Evolutionary conservation across 2,888 invertebrate species (phyloP).

Genomic region (Sinelater perroti): DNA sequence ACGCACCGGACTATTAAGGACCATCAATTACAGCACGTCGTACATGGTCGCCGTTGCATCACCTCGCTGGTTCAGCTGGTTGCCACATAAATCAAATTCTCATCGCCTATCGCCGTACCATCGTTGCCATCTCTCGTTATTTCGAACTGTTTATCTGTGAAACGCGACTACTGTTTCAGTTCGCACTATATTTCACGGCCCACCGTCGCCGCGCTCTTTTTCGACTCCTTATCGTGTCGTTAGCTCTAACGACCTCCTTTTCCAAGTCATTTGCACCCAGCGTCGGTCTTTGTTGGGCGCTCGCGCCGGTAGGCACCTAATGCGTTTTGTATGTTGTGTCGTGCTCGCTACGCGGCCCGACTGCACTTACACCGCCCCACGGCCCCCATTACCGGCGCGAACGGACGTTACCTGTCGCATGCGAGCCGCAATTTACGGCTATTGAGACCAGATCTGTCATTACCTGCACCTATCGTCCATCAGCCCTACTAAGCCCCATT

Average conservation of each 20-base stretch:
- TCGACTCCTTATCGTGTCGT: constrained; percentile 55
- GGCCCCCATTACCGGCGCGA: constrained; percentile 33
- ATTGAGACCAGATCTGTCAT: constrained; percentile 54
- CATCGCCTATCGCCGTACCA: constrained; percentile 28
- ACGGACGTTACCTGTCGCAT: constrained; percentile 54
- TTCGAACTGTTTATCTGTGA: constrained; percentile 45
- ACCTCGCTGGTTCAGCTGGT: constrained; percentile 24
- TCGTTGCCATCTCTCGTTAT: constrained; percentile 33
- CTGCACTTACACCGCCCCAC: constrained; percentile 28
- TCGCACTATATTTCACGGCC: constrained; percentile 45
- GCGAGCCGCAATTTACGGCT: constrained; percentile 55
- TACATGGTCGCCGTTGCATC: constrained; percentile 28
- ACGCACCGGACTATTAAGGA: constrained; percentile 35
- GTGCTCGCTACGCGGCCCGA: constrained; percentile 38
- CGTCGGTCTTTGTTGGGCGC: constrained; percentile 35
- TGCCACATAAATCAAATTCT: constrained; percentile 28
- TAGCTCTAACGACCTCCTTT: constrained; percentile 57
- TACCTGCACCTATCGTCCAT: constrained; percentile 53
- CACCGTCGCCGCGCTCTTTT: constrained; percentile 43
- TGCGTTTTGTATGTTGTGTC: constrained; percentile 54
- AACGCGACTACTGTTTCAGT: constrained; percentile 46
- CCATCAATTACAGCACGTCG: constrained; percentile 33
- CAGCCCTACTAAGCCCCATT: constrained; percentile 43
- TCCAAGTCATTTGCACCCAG: constrained; percentile 54
- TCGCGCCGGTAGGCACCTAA: constrained; percentile 44